These are phyloP conservation scores for Pollicipes pollicipes DNA, from an alignment of 1,140 invertebrate species.

Conservation along the genomic window DNA sequence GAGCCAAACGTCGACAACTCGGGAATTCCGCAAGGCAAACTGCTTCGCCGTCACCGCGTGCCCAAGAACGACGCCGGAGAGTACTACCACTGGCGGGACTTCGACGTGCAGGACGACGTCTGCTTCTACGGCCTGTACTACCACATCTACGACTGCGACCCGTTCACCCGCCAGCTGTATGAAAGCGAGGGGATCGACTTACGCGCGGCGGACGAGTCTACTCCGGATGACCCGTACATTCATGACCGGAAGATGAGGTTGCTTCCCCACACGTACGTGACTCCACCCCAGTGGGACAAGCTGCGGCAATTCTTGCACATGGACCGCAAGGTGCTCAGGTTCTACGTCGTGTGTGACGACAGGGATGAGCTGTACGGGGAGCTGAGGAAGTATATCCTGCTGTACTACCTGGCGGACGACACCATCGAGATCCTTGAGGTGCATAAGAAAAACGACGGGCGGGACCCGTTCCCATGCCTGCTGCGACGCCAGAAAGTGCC, in stretches of 20 bases:
- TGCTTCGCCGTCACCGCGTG: constrained; percentile 57
- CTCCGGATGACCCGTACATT: constrained; percentile 36
- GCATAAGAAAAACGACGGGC: constrained; percentile 44
- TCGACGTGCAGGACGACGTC: constrained; percentile 55
- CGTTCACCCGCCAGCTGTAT: constrained; percentile 66
- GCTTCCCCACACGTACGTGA: not conserved
- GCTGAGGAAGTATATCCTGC: constrained; percentile 51
- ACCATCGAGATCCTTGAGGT: constrained; percentile 71
- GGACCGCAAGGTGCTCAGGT: constrained; percentile 57
- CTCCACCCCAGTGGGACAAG: not conserved
- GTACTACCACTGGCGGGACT: constrained; percentile 52
- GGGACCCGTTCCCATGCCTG: constrained; percentile 47
- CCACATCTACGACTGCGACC: constrained; percentile 63
- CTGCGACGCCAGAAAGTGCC: constrained; percentile 56
- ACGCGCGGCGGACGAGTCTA: constrained; percentile 35
- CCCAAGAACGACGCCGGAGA: constrained; percentile 43
- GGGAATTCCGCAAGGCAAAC: constrained; percentile 45
- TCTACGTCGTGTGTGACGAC: constrained; percentile 82
- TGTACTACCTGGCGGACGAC: constrained; percentile 71
- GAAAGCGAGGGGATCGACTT: constrained; percentile 64
- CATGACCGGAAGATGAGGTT: constrained; percentile 29
- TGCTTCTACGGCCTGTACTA: constrained; percentile 56
- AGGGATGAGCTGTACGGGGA: constrained; percentile 37
- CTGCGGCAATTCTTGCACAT: constrained; percentile 54
- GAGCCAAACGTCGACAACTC: constrained; percentile 46